phyloP scores from a whole-genome alignment of 2,797 vertebrate genomes.

The Tiaroga cobitis region DNA sequence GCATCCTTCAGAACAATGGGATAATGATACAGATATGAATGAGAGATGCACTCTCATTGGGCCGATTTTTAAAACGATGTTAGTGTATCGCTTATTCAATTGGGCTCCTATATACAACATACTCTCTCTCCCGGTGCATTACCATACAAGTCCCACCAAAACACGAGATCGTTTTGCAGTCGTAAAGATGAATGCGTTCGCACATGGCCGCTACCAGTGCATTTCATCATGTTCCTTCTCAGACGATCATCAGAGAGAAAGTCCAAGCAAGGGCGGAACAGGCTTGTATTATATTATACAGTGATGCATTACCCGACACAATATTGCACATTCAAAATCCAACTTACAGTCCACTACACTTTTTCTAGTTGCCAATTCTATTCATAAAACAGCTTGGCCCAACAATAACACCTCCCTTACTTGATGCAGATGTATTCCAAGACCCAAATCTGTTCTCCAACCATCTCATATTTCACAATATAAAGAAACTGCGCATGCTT shows the following conservation, averaged over 20 bases:
- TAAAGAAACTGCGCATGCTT: slow-evolving; percentile 10
- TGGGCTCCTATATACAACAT: slow-evolving; percentile 44
- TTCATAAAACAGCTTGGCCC: slow-evolving; percentile 17
- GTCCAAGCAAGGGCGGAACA: slow-evolving; percentile 28
- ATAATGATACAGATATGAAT: slow-evolving; percentile 65
- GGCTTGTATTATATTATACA: slow-evolving; percentile 55
- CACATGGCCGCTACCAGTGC: slow-evolving; percentile 62
- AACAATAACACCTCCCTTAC: slow-evolving; percentile 39
- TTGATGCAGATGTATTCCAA: slow-evolving; percentile 36
- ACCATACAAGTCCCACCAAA: slow-evolving; percentile 62
- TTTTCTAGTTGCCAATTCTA: slow-evolving; percentile 41
- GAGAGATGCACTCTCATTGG: slow-evolving; percentile 39
- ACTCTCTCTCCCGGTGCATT: slow-evolving; percentile 58
- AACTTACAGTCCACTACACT: slow-evolving; percentile 41
- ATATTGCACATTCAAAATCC: slow-evolving; percentile 52
- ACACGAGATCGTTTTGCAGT: slow-evolving; percentile 54
- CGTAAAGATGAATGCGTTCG: slow-evolving; percentile 57
- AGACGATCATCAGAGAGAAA: slow-evolving; percentile 48
- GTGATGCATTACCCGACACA: slow-evolving; percentile 58
- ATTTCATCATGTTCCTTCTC: slow-evolving; percentile 70
- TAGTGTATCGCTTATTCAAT: slow-evolving; percentile 52
- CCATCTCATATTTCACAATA: slow-evolving; percentile 6
- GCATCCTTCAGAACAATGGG: slow-evolving; percentile 61
- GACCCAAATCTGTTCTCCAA: slow-evolving; percentile 13
- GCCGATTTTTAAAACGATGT: slow-evolving; percentile 49